Evolutionary conservation across 2,113 vertebrate species (phyloP), one percentile per base, ranked within the genome.

Genomic region (Sialia sialis): DNA sequence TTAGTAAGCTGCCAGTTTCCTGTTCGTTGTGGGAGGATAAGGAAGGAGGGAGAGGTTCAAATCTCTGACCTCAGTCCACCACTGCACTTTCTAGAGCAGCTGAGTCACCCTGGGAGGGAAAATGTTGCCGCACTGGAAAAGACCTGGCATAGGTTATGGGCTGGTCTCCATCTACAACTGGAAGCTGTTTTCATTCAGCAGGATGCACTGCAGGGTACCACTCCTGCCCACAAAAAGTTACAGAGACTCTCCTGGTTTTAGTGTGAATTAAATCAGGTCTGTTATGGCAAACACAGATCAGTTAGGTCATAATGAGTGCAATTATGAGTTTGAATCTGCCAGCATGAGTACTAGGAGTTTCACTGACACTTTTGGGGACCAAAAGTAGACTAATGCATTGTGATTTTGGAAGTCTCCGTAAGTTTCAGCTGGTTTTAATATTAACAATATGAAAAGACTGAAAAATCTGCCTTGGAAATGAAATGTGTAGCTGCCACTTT

Each of bases 51-150:
- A 84, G 72, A 92, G 27, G 27, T 76, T 88, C 43, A 77, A 80
- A 77, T 67, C 64, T 46, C 85, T 87, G 89, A 58, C 75, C 38
- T 90, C 27, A 16, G 52, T 94, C 76, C 43, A 63, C 38, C 39
- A 69, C n/a, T 77, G 52, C 32, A 7, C 36, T 93, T 90, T 41
- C 32, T 77, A 92, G 73, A 90, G 76, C 48, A 90, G 89, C 90
- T 88, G 94, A 95, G 79, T 93, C 92, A 89, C 34, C 13, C 36
- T 90, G 76, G 27, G 64, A 86, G 48, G 76, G 68, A 84, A 86
- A 78, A 80, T 11, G 1, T 56, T 81, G 52, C 39, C 67, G 72
- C 11, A 11, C 51, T 73, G 83, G 79, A 78, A 78, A 55, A 77
- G 68, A 11, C 52, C 74, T 94, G 68, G 59, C 43, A 17, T 5